Evolutionary conservation across 1,140 invertebrate genomes (phyloP).

Genomic region (Calephelis virginiensis): DNA sequence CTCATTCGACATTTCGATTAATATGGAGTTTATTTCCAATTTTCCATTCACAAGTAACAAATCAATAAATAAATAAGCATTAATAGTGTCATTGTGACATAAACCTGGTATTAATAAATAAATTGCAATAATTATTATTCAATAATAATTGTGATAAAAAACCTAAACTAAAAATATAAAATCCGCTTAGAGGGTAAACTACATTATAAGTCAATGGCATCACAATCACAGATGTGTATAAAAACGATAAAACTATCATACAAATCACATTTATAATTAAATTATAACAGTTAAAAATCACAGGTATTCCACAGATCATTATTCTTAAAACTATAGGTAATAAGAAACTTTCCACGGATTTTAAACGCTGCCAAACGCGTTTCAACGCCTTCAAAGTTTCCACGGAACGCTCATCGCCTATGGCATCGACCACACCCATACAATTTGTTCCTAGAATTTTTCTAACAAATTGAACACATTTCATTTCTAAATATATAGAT

Average conservation of each 20-base stretch:
- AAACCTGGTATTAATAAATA: conserved; percentile 12
- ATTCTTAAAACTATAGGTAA: conserved; percentile 61
- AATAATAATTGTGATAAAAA: conserved; percentile 44
- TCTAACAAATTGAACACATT: conserved; percentile 42
- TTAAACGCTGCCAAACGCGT: conserved; percentile 26
- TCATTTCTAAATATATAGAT: conserved; percentile 28
- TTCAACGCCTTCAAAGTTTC: background rate
- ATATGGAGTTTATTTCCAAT: background rate
- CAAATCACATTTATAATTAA: conserved; percentile 64
- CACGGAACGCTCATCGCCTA: conserved; percentile 21
- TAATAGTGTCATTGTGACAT: conserved; percentile 10
- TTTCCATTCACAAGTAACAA: background rate
- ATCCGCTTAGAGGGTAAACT: conserved; percentile 53
- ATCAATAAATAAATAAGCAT: background rate
- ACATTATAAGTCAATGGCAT: conserved; percentile 62
- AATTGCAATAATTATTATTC: conserved; percentile 29
- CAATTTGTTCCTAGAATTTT: conserved; percentile 29
- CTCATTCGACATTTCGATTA: background rate
- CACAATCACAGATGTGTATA: conserved; percentile 67
- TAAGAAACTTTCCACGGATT: conserved; percentile 35
- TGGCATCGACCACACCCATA: conserved; percentile 33
- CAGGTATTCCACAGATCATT: conserved; percentile 57
- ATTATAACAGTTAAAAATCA: conserved; percentile 69
- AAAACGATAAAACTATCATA: conserved; percentile 65
- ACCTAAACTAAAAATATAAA: conserved; percentile 54